Evolutionary conservation across 2,113 vertebrate genomes (phyloP).

Genomic region (Chelonoidis abingdonii): DNA sequence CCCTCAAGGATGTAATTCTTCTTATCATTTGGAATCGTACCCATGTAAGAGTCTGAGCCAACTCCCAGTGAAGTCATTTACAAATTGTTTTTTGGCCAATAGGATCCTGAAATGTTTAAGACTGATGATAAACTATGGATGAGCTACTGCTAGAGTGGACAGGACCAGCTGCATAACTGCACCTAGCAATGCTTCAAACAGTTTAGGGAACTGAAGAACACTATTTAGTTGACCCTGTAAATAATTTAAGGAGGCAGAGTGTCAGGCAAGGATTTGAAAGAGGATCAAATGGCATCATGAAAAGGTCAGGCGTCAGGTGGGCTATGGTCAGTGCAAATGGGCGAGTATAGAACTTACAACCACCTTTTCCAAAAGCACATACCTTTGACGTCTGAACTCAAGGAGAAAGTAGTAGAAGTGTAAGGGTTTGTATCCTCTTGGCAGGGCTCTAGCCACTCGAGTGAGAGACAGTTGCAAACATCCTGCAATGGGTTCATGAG

Average conservation of each 20-base stretch:
- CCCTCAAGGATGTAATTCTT: not conserved
- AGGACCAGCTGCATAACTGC: not conserved
- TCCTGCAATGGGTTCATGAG: not conserved
- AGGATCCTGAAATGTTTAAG: not conserved
- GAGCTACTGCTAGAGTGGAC: not conserved
- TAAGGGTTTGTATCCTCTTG: not conserved
- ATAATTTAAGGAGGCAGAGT: not conserved
- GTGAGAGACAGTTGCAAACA: constrained; percentile 42
- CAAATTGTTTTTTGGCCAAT: not conserved
- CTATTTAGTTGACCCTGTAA: not conserved
- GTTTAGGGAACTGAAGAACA: not conserved
- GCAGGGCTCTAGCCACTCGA: not conserved
- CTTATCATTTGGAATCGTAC: not conserved
- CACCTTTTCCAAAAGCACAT: not conserved
- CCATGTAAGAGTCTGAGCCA: not conserved
- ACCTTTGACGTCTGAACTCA: not conserved
- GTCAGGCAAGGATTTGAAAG: not conserved
- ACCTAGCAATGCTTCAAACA: not conserved
- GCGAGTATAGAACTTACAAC: not conserved
- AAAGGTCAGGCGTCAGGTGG: not conserved
- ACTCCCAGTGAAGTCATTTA: not conserved
- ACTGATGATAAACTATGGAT: not conserved
- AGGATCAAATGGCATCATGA: not conserved
- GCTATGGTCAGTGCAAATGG: not conserved
- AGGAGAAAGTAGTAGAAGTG: not conserved